Conservation (phyloP, 2,888 invertebrate genomes). For the Pseudoips prasinana region DNA sequence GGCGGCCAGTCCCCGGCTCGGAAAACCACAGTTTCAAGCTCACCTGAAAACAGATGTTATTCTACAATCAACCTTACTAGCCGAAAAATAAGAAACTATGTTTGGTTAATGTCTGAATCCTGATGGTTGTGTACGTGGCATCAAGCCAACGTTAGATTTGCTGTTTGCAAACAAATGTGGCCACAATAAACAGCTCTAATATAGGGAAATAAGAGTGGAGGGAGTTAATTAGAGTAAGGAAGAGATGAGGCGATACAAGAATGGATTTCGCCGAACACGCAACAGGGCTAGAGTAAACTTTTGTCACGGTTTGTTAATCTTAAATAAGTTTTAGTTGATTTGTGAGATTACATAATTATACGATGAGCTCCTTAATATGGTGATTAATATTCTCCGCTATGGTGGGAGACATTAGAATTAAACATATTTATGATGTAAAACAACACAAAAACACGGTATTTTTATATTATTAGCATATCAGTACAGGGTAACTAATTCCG, state of each 20-base stretch:
- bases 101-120: conserved; percentile 15
- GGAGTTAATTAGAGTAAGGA: conserved; percentile 24
- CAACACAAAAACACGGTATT: too few relatives aligned
- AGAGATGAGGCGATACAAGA: conserved; percentile 46
- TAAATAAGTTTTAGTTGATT: conserved; percentile 62
- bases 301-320: conserved; percentile 74
- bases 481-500: too few relatives aligned
- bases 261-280: conserved; percentile 72
- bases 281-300: conserved; percentile 73
- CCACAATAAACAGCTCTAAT: conserved; percentile 48
- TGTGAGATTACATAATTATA: conserved; percentile 30
- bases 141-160: conserved; percentile 55
- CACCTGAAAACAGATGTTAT: conserved; percentile 7
- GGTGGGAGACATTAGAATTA: too few relatives aligned
- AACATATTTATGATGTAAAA: too few relatives aligned
- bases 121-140: conserved; percentile 37
- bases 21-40: conserved; percentile 27
- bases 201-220: conserved; percentile 36
- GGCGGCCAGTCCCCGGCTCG: conserved; percentile 42
- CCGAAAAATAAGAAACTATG: conserved; percentile 29
- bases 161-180: conserved; percentile 47
- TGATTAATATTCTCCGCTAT: too few relatives aligned
- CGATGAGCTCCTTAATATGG: too few relatives aligned
- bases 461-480: too few relatives aligned
- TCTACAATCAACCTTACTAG: conserved; percentile 34